phyloP scores from a whole-genome alignment of 2,888 invertebrate genomes.

The Drosophila lutescens region DNA sequence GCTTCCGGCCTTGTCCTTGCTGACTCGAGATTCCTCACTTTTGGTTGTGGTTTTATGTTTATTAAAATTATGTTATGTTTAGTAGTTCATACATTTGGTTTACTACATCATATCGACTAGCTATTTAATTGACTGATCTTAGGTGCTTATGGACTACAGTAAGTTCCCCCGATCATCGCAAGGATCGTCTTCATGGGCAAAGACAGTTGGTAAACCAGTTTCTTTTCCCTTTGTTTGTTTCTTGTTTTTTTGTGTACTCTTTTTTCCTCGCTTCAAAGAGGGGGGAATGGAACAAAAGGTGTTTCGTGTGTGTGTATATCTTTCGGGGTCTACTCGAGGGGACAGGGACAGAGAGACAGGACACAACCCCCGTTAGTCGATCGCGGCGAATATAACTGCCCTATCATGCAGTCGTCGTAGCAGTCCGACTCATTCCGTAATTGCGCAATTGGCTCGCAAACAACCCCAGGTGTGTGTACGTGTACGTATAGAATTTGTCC shows the following conservation, averaged over 20 bases:
- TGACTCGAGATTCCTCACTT: conserved; percentile 48
- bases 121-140: conserved; percentile 35
- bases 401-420: conserved; percentile 25
- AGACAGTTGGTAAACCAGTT: conserved; percentile 74
- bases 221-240: conserved; percentile 36
- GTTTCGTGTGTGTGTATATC: conserved; percentile 22
- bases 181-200: conserved; percentile 24
- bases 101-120: conserved; percentile 33
- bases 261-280: conserved; percentile 25
- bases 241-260: conserved; percentile 24
- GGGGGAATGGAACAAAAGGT: conserved; percentile 59
- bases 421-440: conserved; percentile 46
- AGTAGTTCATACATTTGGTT: conserved; percentile 50
- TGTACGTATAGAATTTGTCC: conserved; percentile 54
- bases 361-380: conserved; percentile 53
- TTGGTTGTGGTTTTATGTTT: conserved; percentile 46
- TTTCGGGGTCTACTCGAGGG: conserved; percentile 39
- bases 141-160: conserved; percentile 40
- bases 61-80: conserved; percentile 60
- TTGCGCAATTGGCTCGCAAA: conserved; percentile 72
- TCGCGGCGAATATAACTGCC: conserved; percentile 57
- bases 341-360: conserved; percentile 18
- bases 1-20: conserved; percentile 31
- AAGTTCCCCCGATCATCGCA: conserved; percentile 8
- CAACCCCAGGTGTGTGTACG: conserved; percentile 30